These are phyloP conservation scores for Carcinoscorpius rotundicauda DNA, from an alignment of 1,140 invertebrate species.

Conservation along the genomic window DNA sequence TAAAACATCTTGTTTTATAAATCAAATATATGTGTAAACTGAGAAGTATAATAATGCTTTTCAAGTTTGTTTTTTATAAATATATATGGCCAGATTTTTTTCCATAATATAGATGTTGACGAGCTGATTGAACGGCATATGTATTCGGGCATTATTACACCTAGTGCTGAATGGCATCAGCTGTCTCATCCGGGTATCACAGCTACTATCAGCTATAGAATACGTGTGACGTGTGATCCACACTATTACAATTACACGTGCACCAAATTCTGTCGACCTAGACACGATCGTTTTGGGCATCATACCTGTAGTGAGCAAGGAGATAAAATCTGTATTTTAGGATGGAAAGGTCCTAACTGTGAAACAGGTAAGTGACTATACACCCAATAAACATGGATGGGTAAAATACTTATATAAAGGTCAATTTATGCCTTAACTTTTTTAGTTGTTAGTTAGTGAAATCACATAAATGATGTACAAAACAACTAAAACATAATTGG, in stretches of 20 bases:
- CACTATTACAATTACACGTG: constrained; percentile 88
- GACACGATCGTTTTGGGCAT: constrained; percentile 86
- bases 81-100: no score
- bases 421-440: no score
- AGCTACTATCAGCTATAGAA: constrained; percentile 40
- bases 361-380: constrained; percentile 41
- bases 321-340: constrained; percentile 71
- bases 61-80: no score
- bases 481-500: no score
- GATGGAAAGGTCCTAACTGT: constrained; percentile 85
- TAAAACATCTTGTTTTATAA: no score
- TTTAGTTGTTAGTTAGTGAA: no score
- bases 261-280: constrained; percentile 71
- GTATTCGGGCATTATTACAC: constrained; percentile 78
- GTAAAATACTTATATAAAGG: no score
- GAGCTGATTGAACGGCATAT: constrained; percentile 69
- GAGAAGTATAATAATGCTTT: no score
- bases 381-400: no score
- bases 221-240: constrained; percentile 73
- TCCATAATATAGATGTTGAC: constrained; percentile 26
- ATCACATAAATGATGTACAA: no score
- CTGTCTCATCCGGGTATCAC: constrained; percentile 49
- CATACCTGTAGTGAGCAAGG: constrained; percentile 76
- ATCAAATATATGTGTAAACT: no score
- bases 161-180: constrained; percentile 78